Evolutionary conservation across 92 coral and sea anemone species (phyloP), one percentile per base, ranked within the genome.

Genomic region (Zoanthus sansibaricus): DNA sequence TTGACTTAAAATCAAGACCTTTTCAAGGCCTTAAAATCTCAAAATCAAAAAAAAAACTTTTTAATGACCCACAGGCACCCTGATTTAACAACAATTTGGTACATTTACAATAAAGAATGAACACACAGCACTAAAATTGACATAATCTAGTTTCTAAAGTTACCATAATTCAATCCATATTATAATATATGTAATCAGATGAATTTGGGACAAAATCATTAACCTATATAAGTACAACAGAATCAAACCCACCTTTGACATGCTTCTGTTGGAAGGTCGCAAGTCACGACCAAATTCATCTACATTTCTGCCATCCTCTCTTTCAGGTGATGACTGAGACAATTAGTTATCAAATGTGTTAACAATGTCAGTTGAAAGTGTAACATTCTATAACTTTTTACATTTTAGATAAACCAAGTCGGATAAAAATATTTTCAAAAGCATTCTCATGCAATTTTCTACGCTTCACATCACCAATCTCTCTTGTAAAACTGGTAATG

Each of bases 231-330:
- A 48, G 3, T 54, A 76, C 16, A 44, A 30, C 66, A 76, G 37
- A 52, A 46, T 18, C 47, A 78, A 48, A 86, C 96, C 82, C 87
- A 93, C 96, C 96, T 91, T 90, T 4, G 91, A 89, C 33, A 86
- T 69, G 61, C 72, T 87, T 76, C 68, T 83, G 49, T 58, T 77
- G 42, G 85, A 89, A 18, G 94, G 94, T 62, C 89, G 94, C 84
- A 94, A 86, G 89, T 89, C 95, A 84, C 98, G 95, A 88, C 98
- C 98, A 87, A 94, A 94, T 87, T 94, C 95, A 87, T 94, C 98
- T 55, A 88, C 88, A 88, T 78, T 77, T 55, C 79, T 66, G 84
- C 89, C 89, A 77, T 79, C 82, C 82, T 91, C 93, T 76, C 86
- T 84, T 32, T 91, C 86, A 83, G 77, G 88, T 87, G 90, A 64